Evolutionary conservation across 2,888 invertebrate genomes (phyloP), one percentile per base, ranked within the genome.

Genomic region (Phania funesta): DNA sequence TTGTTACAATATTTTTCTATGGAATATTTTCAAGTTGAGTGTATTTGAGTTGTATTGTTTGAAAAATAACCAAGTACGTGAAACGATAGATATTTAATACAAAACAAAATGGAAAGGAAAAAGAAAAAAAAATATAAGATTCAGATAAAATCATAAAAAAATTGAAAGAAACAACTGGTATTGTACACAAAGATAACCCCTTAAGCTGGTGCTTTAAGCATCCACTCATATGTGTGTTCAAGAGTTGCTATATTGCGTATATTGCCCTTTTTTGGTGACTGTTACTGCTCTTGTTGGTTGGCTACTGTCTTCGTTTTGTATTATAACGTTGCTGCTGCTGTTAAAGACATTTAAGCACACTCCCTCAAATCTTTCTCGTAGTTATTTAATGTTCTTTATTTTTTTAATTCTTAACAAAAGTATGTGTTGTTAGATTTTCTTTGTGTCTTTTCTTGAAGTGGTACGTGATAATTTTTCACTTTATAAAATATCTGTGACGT

Each of bases 401-500:
- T 52, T 60, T 52, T 8, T n/a, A 44, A 18, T 38, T 50, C 64
- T 68, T 54, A 54, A 48, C 67, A 54, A n/a, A 48, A 68, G 67
- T 73, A 48, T 41, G 38, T 68, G 65, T 71, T 80, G 71, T 81
- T 62, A 58, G 16, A 58, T 38, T 70, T 75, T 56, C 44, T 58
- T 80, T 62, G 29, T 24, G n/a, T 54, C 54, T 65, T 74, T 74
- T 64, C 32, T 68, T 65, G 7, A 78, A 82, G 81, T 78, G 64
- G 64, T 78, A 82, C 77, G 81, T 82, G 81, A 82, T 82, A 77
- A 82, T 74, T 82, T 82, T 44, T 70, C 64, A 74, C 64, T 82
- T 82, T 82, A 62, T 77, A 56, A 74, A 74, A 82, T 74, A 78
- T 65, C 68, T 56, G 58, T 78, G 64, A 64, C 70, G 46, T 41